Percentiles rank a stretch among this genome's conserved stretches.
phyloP scores from a whole-genome alignment of 2,888 invertebrate genomes.

The Panorpa germanica region DNA sequence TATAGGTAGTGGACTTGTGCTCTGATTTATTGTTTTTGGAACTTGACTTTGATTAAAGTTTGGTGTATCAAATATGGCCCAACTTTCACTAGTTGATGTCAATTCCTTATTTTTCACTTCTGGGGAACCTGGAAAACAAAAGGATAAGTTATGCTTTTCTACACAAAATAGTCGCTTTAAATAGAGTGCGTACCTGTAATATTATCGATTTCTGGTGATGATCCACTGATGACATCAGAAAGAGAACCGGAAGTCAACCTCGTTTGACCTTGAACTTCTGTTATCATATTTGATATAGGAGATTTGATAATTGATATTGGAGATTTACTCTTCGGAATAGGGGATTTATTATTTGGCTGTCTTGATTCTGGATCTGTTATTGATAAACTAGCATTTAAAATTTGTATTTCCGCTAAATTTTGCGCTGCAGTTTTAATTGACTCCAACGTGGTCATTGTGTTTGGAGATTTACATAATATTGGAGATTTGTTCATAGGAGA shows the following conservation, averaged over 20 bases:
- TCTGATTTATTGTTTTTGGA: too few relatives aligned
- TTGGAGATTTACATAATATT: too few relatives aligned
- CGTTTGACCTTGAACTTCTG: conserved; percentile 25
- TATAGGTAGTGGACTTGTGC: too few relatives aligned
- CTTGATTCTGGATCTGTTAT: too few relatives aligned
- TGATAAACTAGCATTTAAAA: too few relatives aligned
- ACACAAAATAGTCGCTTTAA: too few relatives aligned
- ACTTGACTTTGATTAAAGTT: conserved; percentile 15
- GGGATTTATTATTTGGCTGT: conserved; percentile 9
- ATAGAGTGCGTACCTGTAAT: conserved; percentile 23
- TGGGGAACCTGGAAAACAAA: conserved; percentile 2
- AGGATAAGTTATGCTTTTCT: conserved; percentile 2
- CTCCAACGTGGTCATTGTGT: too few relatives aligned
- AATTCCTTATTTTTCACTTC: conserved; percentile 9
- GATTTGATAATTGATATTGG: conserved; percentile 7
- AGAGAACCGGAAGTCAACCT: conserved; percentile 37
- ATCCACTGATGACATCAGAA: conserved; percentile 41
- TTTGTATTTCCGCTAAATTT: too few relatives aligned
- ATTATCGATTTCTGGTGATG: conserved; percentile 40
- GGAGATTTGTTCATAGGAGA: conserved; percentile 15
- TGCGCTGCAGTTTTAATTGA: too few relatives aligned
- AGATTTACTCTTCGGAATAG: conserved; percentile 11
- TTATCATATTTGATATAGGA: conserved; percentile 26
- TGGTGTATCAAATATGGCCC: conserved; percentile 37
- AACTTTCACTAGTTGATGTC: conserved; percentile 26